Conservation (phyloP, 2,113 vertebrate species). For the Stictonetta naevosa region DNA sequence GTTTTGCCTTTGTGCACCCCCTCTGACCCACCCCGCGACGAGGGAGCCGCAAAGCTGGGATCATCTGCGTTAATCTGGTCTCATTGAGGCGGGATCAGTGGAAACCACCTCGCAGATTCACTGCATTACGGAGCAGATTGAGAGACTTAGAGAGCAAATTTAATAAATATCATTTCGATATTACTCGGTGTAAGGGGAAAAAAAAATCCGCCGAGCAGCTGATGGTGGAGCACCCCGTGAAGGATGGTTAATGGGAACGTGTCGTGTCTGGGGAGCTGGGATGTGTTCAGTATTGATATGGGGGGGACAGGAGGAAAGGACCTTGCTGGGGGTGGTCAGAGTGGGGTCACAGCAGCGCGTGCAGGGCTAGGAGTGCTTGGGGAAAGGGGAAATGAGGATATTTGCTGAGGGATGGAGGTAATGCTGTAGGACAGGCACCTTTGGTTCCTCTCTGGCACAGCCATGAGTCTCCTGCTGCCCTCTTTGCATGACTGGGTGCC, state of each 20-base stretch:
- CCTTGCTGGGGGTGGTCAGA: rapidly evolving
- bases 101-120: constrained; percentile 62
- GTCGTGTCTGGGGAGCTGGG: background rate
- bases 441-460: background rate
- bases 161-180: constrained; percentile 73
- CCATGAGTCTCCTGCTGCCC: rapidly evolving
- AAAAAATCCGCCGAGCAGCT: background rate
- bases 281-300: rapidly evolving
- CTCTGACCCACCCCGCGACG: constrained; percentile 45
- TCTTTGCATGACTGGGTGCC: rapidly evolving
- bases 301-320: background rate
- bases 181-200: background rate
- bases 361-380: background rate
- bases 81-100: constrained; percentile 63
- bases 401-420: background rate
- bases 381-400: background rate
- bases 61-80: constrained; percentile 73
- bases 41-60: constrained; percentile 63
- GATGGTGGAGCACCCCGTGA: background rate
- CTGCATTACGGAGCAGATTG: constrained; percentile 73
- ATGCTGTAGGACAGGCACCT: background rate
- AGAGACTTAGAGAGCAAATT: constrained; percentile 70
- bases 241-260: rapidly evolving
- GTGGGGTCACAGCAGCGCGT: rapidly evolving
- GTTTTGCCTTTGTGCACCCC: constrained; percentile 1